Percentiles rank a stretch among this genome's conserved stretches.
Evolutionary conservation across 1,140 invertebrate genomes (phyloP).

Genomic region (Drosophila funebris): DNA sequence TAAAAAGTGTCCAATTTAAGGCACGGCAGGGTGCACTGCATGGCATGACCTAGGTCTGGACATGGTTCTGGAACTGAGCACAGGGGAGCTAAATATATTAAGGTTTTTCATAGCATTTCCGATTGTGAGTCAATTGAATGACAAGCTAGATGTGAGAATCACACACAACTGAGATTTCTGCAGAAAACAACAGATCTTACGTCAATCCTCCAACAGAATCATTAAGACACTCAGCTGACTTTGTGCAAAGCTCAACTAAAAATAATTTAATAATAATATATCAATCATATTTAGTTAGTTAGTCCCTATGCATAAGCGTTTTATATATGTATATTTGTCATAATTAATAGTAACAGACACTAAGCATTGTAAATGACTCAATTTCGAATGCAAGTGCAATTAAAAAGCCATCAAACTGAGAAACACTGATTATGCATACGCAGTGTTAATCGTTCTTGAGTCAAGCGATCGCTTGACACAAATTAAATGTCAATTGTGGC

Average conservation of each 20-base stretch:
- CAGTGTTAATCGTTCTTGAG: slow-evolving; percentile 40
- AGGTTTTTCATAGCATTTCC: slow-evolving; percentile 48
- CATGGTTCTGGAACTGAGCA: slow-evolving; percentile 5
- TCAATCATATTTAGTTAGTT: slow-evolving; percentile 5
- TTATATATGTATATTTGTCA: background rate
- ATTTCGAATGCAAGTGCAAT: slow-evolving; percentile 57
- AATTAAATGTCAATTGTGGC: slow-evolving; percentile 72
- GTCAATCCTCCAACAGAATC: background rate
- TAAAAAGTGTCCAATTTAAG: slow-evolving; percentile 72
- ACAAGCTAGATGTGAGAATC: slow-evolving; percentile 35
- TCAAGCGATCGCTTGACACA: slow-evolving; percentile 53
- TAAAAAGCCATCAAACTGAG: slow-evolving; percentile 61
- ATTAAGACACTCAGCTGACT: background rate
- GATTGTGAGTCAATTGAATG: slow-evolving; percentile 78
- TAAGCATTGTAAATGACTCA: slow-evolving; percentile 54
- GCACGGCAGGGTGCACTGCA: slow-evolving; percentile 46
- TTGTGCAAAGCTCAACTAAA: background rate
- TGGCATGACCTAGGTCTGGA: slow-evolving; percentile 43
- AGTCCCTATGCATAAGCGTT: background rate
- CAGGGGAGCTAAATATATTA: slow-evolving; percentile 5
- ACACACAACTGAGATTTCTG: slow-evolving; percentile 11
- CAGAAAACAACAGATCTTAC: slow-evolving; percentile 23
- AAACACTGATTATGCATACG: slow-evolving; percentile 36
- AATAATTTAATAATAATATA: slow-evolving; percentile 27
- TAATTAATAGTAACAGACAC: slow-evolving; percentile 25